Evolutionary conservation across 2,113 vertebrate species (phyloP), one percentile per base, ranked within the genome.

Genomic region (Dasyurus viverrinus): DNA sequence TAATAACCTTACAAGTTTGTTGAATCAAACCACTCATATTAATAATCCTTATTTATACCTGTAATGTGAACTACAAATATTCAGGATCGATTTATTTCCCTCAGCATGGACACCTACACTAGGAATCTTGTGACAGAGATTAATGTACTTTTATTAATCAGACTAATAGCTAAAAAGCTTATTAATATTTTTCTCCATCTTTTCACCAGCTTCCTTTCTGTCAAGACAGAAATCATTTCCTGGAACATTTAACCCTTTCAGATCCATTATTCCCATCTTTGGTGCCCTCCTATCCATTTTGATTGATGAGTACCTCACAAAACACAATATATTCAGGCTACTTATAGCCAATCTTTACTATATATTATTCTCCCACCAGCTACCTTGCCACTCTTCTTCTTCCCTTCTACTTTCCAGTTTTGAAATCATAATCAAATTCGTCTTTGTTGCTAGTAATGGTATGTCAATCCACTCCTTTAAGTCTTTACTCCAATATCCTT

Each of bases 1-100:
- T 94, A 91, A 90, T 89, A 50, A 47, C 23, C 25, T 95, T 48
- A 54, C 53, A 54, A 91, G 89, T 76, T 52, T n/a, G 89, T 60
- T 68, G 50, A 54, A 89, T 94, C 89, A 89, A 46, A 47, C 89
- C 53, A 50, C 89, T 90, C 68, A 68, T 24, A 36, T 30, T 68
- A 53, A 54, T 42, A 24, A 90, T 47, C 9, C 54, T 27, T 36
- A 2, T 26, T 36, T 48, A 91, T 53, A 52, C n/a, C 19, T 42
- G 16, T 84, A 84, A 42, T 84, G 5, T 42, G 19, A 42, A 23
- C 3, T 19, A 19, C 60, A 42, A 42, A 42, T 23, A 84, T 84
- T 84, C n/a, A 84, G n/a, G 19, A 84, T 42, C 42, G n/a, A 16
- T 36, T 42, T 84, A 84, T 84, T 7, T 84, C 16, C 16, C 68